Conservation (phyloP, 2,888 invertebrate species). For the Alloscopus bannaensis region DNA sequence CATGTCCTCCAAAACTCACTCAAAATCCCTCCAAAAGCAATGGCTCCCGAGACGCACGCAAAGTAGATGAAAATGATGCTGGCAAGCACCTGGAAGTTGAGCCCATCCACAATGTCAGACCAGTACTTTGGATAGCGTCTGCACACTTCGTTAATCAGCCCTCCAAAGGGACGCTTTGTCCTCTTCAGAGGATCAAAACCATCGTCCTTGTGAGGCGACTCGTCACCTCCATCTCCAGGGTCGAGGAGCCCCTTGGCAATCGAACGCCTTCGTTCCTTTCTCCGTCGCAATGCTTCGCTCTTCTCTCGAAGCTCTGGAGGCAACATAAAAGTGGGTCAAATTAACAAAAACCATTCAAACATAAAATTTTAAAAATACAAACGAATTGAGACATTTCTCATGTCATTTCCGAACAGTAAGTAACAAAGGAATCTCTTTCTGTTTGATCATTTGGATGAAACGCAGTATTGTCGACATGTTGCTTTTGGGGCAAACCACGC, state of each 20-base stretch:
- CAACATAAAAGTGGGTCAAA: neutral
- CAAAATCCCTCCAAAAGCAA: conserved; percentile 78
- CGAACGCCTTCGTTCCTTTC: conserved; percentile 63
- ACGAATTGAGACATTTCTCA: no score
- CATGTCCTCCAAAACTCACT: conserved; percentile 75
- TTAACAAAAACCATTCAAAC: neutral
- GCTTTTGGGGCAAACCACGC: no score
- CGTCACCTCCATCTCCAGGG: conserved; percentile 33
- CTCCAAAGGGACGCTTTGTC: conserved; percentile 76
- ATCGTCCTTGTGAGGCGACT: conserved; percentile 24
- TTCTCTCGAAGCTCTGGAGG: conserved; percentile 70
- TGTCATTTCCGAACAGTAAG: no score
- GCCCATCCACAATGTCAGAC: conserved; percentile 77
- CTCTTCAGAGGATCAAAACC: conserved; percentile 73
- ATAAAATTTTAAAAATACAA: no score
- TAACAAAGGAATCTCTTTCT: no score
- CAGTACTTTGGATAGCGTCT: conserved; percentile 75
- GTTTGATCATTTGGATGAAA: no score
- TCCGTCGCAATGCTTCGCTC: conserved; percentile 63
- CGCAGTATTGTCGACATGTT: no score
- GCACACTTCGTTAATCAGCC: conserved; percentile 76
- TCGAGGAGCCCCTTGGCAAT: conserved; percentile 48
- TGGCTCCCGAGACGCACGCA: conserved; percentile 79
- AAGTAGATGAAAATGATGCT: conserved; percentile 79
- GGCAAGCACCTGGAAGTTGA: conserved; percentile 77